Evolutionary conservation across 2,113 vertebrate species (phyloP).

Genomic region (Athene cunicularia): DNA sequence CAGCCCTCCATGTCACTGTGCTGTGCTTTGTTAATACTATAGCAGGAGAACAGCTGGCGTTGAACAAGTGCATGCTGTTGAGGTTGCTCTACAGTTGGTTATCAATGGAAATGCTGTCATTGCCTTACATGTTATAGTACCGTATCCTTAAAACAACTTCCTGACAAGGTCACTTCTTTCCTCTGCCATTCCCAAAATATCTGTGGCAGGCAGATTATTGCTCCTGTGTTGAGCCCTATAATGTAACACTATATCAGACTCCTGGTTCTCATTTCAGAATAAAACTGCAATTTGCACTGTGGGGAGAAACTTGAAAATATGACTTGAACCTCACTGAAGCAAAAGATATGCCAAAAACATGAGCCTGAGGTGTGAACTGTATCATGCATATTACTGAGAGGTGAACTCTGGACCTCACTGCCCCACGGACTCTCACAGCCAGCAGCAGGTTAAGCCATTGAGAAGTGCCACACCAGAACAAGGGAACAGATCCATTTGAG

Average conservation of each 20-base stretch:
- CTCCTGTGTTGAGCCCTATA: not conserved
- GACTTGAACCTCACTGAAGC: not conserved
- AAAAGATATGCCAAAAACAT: not conserved
- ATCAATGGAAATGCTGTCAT: not conserved
- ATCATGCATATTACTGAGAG: fast-evolving
- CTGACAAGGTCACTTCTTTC: not conserved
- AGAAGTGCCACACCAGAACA: not conserved
- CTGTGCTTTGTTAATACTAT: not conserved
- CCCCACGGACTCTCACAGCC: not conserved
- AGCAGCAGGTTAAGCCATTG: not conserved
- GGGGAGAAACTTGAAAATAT: not conserved
- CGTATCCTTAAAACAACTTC: not conserved
- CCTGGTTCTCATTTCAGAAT: not conserved
- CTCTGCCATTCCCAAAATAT: not conserved
- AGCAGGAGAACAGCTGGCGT: not conserved
- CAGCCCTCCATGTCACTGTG: fast-evolving
- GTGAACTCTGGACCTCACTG: not conserved
- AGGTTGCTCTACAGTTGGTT: not conserved
- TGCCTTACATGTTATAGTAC: not conserved
- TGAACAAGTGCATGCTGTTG: not conserved
- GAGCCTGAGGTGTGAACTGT: not conserved
- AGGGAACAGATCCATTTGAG: not conserved
- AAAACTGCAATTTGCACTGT: not conserved
- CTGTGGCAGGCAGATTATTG: not conserved
- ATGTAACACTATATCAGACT: not conserved